These are phyloP conservation scores for Gopherus flavomarginatus DNA, from an alignment of 2,113 vertebrate species.

Conservation along the genomic window DNA sequence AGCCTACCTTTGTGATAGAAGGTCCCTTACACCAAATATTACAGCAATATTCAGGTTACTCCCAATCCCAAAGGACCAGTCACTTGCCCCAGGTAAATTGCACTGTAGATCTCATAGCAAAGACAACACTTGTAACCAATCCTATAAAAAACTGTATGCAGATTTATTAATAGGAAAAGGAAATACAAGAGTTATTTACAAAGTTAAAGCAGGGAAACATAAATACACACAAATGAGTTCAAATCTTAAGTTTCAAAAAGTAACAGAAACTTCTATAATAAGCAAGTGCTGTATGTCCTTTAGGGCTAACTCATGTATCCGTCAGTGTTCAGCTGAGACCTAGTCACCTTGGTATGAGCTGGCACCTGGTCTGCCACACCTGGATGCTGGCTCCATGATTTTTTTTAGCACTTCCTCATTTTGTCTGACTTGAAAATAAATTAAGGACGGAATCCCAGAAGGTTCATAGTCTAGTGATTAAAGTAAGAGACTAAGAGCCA, in stretches of 20 bases:
- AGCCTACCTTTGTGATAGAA: not conserved
- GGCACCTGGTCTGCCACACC: not conserved
- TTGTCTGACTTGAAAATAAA: not conserved
- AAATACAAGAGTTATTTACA: not conserved
- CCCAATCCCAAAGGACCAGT: not conserved
- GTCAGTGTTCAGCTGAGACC: not conserved
- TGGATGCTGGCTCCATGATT: not conserved
- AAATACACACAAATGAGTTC: not conserved
- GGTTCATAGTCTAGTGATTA: rapidly evolving
- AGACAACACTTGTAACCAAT: not conserved
- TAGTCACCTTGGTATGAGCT: not conserved
- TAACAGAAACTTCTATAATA: not conserved
- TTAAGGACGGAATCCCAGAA: not conserved
- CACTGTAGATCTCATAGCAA: not conserved
- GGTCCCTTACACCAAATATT: not conserved
- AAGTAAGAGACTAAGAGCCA: not conserved
- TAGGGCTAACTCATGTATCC: not conserved
- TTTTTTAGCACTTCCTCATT: rapidly evolving
- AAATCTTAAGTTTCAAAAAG: not conserved
- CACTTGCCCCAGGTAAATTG: not conserved
- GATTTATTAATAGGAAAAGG: not conserved
- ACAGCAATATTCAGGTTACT: not conserved
- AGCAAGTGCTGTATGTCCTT: not conserved
- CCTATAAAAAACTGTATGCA: not conserved
- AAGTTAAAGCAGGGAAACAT: not conserved